A percentile compares a stretch with the other conserved stretches of the same genome.
Conservation (phyloP, 2,888 invertebrate genomes). For the Acrobasis consociella region DNA sequence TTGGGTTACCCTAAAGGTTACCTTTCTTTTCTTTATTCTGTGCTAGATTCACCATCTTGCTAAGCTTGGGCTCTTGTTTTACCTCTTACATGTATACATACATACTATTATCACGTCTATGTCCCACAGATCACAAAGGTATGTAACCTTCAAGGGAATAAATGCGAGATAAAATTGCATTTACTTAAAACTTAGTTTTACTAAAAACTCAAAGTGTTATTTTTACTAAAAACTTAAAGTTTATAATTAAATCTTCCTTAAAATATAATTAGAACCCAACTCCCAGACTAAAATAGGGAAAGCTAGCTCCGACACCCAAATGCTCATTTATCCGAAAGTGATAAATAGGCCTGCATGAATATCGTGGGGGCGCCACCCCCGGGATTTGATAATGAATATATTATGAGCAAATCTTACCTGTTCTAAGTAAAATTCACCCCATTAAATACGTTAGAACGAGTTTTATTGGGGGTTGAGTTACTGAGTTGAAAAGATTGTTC, state of each 20-base stretch:
- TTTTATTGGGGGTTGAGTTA: conserved; percentile 19
- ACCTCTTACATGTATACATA: no score
- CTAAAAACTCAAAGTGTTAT: no score
- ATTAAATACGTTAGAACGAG: conserved; percentile 21
- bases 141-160: no score
- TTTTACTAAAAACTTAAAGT: no score
- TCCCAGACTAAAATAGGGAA: conserved; percentile 39
- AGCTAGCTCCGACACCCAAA: conserved; percentile 52
- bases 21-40: no score
- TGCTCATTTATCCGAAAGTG: conserved; percentile 74
- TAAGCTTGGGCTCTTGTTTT: no score
- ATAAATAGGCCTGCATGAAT: conserved; percentile 73
- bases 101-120: no score
- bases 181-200: no score
- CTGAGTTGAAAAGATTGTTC: conserved; percentile 15
- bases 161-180: no score
- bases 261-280: conserved; percentile 22
- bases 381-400: conserved; percentile 60
- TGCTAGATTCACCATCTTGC: no score
- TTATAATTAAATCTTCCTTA: neutral
- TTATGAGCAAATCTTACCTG: conserved; percentile 63
- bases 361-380: conserved; percentile 37
- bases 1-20: no score
- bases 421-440: conserved; percentile 26
- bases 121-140: no score